Conservation (phyloP, 2,888 invertebrate genomes). For the Diarsia mendica region DNA sequence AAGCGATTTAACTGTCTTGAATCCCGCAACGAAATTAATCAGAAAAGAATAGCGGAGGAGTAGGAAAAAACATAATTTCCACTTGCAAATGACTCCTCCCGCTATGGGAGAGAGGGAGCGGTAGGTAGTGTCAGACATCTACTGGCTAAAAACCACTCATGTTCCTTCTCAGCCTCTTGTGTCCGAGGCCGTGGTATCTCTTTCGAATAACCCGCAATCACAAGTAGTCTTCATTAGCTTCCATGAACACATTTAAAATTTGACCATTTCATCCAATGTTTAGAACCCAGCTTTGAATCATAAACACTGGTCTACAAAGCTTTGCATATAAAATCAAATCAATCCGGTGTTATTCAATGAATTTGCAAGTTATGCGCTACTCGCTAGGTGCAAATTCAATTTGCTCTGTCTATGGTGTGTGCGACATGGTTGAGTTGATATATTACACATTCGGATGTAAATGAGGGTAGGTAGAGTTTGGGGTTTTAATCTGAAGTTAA, state of each 20-base stretch:
- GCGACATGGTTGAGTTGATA: conserved; percentile 57
- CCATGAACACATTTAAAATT: conserved; percentile 3
- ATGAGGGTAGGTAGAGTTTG: conserved; percentile 22
- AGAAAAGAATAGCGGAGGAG: no score
- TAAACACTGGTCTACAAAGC: conserved; percentile 44
- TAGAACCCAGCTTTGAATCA: conserved; percentile 26
- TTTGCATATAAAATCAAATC: conserved; percentile 60
- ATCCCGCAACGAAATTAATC: no score
- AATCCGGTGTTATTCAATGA: conserved; percentile 62
- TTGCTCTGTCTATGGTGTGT: conserved; percentile 68
- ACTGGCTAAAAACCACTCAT: no score
- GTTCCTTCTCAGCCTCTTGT: no score
- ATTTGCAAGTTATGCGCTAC: conserved; percentile 67
- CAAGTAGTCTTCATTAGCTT: not conserved
- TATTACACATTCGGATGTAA: conserved; percentile 64
- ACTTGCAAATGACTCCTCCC: no score
- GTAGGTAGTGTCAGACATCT: no score
- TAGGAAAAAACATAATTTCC: no score
- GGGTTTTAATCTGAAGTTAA: conserved; percentile 19
- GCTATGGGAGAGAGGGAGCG: no score
- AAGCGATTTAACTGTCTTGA: no score
- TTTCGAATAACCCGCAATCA: no score
- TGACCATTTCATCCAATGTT: conserved; percentile 10
- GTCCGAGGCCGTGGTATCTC: no score
- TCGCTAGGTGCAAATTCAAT: conserved; percentile 69